Conservation (phyloP, 2,113 vertebrate species). For the rat (Rattus norvegicus) region DNA sequence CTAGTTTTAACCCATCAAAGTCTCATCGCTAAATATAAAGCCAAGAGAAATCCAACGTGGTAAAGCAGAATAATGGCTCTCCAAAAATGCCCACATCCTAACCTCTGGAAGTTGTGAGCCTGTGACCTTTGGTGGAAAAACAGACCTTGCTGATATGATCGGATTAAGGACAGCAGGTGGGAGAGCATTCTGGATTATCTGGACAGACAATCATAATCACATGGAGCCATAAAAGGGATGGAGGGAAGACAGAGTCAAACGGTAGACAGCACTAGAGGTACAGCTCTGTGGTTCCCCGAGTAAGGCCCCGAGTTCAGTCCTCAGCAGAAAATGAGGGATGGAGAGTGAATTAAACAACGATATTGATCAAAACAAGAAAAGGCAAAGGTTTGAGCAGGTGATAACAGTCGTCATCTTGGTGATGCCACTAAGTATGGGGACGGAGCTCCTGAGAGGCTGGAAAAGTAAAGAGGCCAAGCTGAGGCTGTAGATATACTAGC, state of each 20-base stretch:
- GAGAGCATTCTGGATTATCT: not conserved
- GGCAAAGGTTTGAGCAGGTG: not conserved
- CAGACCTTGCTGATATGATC: not conserved
- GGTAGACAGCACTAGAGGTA: not conserved
- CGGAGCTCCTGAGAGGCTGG: not conserved
- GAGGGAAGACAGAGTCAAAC: not conserved
- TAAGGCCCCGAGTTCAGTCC: not conserved
- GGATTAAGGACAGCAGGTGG: slow-evolving; percentile 30
- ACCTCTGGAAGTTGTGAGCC: not conserved
- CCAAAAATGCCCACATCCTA: not conserved
- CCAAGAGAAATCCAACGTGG: not conserved
- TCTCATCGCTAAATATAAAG: slow-evolving; percentile 2
- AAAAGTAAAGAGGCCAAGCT: not conserved
- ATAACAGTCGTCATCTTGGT: not conserved
- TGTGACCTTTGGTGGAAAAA: not conserved
- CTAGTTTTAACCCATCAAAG: not conserved
- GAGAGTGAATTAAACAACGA: not conserved
- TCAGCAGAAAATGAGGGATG: not conserved
- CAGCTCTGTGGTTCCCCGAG: not conserved
- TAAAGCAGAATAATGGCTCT: not conserved
- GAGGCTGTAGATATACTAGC: not conserved
- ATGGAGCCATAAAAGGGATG: not conserved
- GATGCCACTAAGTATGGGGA: not conserved
- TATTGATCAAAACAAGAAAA: not conserved
- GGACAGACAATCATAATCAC: not conserved